Percentiles rank a stretch among this genome's conserved stretches.
Conservation (phyloP, 2,113 vertebrate genomes). For the Thalassarche chlororhynchos region DNA sequence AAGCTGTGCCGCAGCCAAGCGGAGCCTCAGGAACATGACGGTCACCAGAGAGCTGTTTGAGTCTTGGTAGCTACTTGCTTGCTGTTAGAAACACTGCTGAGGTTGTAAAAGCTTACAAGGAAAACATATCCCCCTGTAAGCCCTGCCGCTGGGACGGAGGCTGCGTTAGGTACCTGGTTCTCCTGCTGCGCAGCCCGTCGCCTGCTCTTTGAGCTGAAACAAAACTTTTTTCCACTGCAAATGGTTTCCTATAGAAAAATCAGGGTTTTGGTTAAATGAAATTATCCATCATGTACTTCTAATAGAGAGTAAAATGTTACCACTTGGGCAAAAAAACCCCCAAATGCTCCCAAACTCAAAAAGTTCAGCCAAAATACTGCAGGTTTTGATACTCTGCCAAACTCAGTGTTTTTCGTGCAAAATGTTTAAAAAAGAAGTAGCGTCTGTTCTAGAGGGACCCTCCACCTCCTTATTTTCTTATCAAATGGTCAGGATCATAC, state of each 20-base stretch:
- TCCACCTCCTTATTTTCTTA: neutral
- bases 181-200: neutral
- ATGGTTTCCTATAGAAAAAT: neutral
- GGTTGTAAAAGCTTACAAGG: neutral
- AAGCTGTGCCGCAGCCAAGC: neutral
- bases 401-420: neutral
- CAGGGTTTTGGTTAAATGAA: neutral
- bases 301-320: neutral
- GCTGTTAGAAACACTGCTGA: neutral
- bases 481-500: neutral
- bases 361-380: neutral
- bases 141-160: neutral
- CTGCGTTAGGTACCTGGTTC: neutral
- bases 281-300: neutral
- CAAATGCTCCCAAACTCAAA: neutral
- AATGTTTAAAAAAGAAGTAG: neutral
- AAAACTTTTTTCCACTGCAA: neutral
- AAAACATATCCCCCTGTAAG: neutral
- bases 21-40: neutral
- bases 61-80: slow-evolving; percentile 30
- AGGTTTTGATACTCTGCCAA: neutral
- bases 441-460: neutral
- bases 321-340: neutral
- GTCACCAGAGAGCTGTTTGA: slow-evolving; percentile 22
- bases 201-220: neutral